Conservation (phyloP, 2,113 vertebrate genomes). For the Diadophis punctatus region DNA sequence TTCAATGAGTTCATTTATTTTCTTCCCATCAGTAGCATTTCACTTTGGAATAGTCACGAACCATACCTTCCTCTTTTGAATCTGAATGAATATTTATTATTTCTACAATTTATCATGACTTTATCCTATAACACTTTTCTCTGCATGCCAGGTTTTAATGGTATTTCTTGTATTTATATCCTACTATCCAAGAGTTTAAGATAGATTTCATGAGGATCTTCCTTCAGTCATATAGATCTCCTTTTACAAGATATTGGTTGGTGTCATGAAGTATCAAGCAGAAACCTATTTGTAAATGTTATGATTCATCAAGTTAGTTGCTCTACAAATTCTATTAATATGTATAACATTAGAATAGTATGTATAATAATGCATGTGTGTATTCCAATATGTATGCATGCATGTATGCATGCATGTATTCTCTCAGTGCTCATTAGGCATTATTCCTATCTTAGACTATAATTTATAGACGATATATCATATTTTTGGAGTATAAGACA, state of each 20-base stretch:
- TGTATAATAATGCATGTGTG: neutral
- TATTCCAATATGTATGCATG: neutral
- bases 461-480: neutral
- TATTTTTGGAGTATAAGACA: no score
- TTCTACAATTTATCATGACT: neutral
- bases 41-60: constrained; percentile 10
- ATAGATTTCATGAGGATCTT: neutral
- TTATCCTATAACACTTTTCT: neutral
- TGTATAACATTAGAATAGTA: neutral
- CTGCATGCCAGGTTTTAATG: neutral
- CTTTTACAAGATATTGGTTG: neutral
- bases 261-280: neutral
- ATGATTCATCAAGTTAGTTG: neutral
- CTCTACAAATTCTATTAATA: neutral
- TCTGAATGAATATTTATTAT: neutral
- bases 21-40: constrained; percentile 31
- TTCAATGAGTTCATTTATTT: constrained; percentile 41
- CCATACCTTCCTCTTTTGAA: neutral
- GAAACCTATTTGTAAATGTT: neutral
- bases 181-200: neutral
- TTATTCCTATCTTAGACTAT: neutral
- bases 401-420: neutral
- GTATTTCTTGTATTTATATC: neutral
- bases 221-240: neutral
- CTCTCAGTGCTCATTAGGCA: neutral